phyloP scores from a whole-genome alignment of 2,113 vertebrate species.

The Lepus americanus region DNA sequence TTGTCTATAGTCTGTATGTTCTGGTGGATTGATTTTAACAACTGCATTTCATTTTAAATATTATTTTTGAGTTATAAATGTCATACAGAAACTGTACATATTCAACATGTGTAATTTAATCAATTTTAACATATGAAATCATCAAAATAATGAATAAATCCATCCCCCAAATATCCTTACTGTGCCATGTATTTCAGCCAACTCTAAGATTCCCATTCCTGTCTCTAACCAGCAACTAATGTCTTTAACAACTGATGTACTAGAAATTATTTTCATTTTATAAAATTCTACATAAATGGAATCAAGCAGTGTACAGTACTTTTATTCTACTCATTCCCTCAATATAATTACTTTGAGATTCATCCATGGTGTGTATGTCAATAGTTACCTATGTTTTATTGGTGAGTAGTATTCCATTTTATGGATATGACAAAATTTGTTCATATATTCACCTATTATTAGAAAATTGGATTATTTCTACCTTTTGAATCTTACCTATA shows the following conservation, averaged over 20 bases:
- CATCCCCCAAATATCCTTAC: neutral
- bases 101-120: neutral
- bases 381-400: neutral
- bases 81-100: neutral
- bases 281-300: neutral
- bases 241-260: neutral
- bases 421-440: neutral
- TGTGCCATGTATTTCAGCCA: neutral
- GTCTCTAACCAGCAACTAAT: neutral
- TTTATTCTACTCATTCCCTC: neutral
- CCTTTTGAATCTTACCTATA: neutral
- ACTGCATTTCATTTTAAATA: conserved; percentile 32
- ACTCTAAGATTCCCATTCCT: neutral
- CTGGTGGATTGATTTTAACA: neutral
- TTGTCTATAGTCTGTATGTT: neutral
- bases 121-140: neutral
- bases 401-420: neutral
- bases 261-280: neutral
- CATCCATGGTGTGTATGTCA: neutral
- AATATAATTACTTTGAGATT: neutral
- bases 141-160: neutral
- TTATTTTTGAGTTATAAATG: conserved; percentile 18
- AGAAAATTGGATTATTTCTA: neutral
- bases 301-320: neutral
- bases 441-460: neutral